Conservation (phyloP, 2,113 vertebrate species). For the Crotalus viridis region DNA sequence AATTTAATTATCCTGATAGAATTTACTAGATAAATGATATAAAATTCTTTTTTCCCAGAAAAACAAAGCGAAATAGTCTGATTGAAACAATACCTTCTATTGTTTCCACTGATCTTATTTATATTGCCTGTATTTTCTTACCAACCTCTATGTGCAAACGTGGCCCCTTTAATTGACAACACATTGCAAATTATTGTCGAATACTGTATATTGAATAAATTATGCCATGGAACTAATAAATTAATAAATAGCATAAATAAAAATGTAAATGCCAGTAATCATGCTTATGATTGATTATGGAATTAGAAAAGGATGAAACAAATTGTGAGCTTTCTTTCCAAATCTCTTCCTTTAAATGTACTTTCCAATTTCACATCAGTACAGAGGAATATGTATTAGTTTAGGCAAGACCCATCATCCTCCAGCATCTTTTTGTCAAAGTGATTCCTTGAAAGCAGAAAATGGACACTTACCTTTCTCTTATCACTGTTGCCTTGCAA, state of each 20-base stretch:
- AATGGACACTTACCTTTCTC: not conserved
- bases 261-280: not conserved
- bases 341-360: not conserved
- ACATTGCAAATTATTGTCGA: not conserved
- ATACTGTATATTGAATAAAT: not conserved
- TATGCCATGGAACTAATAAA: not conserved
- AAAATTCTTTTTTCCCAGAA: conserved; percentile 17
- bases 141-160: conserved; percentile 4
- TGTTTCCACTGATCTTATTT: conserved; percentile 1
- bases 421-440: not conserved
- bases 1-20: not conserved
- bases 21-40: conserved; percentile 15
- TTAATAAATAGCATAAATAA: conserved; percentile 1
- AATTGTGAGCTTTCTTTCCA: not conserved
- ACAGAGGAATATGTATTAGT: not conserved
- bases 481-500: not conserved
- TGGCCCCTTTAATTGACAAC: conserved; percentile 13
- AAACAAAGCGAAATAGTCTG: not conserved
- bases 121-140: conserved; percentile 17
- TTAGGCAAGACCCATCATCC: not conserved
- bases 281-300: not conserved
- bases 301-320: not conserved
- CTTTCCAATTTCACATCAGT: not conserved
- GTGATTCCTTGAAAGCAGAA: not conserved
- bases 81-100: not conserved